These are phyloP conservation scores for Araneus ventricosus DNA, from an alignment of 1,140 invertebrate genomes.

Conservation along the genomic window DNA sequence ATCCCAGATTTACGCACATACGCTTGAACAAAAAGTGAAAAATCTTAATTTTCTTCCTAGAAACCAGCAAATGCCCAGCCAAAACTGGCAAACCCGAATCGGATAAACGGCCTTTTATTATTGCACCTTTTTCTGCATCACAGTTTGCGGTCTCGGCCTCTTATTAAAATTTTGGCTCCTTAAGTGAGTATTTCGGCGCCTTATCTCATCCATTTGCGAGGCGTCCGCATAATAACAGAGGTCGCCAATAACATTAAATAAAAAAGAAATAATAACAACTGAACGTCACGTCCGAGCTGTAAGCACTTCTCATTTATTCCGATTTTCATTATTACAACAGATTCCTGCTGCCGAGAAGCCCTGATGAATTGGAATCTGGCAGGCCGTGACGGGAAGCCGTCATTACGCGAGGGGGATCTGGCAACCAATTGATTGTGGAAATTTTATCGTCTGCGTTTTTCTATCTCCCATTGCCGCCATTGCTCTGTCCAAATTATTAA, in stretches of 20 bases:
- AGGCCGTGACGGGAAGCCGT: constrained; percentile 70
- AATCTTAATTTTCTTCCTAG: background rate
- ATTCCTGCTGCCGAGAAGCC: constrained; percentile 24
- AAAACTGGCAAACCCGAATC: constrained; percentile 51
- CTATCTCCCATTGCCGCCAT: constrained; percentile 43
- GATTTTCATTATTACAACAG: constrained; percentile 72
- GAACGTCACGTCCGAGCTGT: constrained; percentile 60
- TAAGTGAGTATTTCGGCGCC: constrained; percentile 72
- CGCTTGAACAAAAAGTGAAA: background rate
- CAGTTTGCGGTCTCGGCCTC: constrained; percentile 40
- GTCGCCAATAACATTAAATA: constrained; percentile 60
- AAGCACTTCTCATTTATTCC: constrained; percentile 72
- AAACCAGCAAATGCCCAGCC: background rate
- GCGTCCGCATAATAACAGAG: constrained; percentile 59
- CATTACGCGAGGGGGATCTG: constrained; percentile 61
- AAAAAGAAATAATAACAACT: constrained; percentile 35
- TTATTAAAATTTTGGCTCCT: constrained; percentile 73
- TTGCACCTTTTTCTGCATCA: constrained; percentile 10
- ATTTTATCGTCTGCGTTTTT: constrained; percentile 64
- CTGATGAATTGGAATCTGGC: constrained; percentile 71
- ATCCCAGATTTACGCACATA: no score
- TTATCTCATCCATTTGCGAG: constrained; percentile 63
- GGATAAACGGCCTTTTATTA: constrained; percentile 30
- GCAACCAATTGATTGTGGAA: constrained; percentile 67
- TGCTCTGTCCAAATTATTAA: constrained; percentile 71